These are phyloP conservation scores for Naja naja DNA, from an alignment of 2,113 vertebrate genomes.

Conservation along the genomic window DNA sequence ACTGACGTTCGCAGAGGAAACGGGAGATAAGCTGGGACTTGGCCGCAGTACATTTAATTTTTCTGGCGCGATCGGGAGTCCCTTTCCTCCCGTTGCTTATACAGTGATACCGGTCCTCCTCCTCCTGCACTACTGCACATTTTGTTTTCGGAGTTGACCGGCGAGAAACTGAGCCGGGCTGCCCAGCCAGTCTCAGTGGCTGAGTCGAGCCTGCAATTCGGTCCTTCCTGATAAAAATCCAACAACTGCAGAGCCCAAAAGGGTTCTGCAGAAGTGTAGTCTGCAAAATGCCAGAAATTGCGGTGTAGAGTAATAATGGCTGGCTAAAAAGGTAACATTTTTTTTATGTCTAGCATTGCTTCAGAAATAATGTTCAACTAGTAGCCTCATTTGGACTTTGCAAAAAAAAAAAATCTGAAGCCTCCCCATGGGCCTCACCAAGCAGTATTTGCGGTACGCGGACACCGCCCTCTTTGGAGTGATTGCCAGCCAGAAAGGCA, in stretches of 20 bases:
- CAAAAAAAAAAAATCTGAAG: neutral
- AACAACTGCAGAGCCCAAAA: neutral
- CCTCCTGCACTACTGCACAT: neutral
- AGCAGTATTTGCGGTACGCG: constrained; percentile 90
- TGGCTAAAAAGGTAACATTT: neutral
- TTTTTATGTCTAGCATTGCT: neutral
- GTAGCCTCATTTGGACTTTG: neutral
- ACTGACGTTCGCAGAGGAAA: neutral
- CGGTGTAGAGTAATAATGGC: neutral
- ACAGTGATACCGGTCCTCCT: neutral
- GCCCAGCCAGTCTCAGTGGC: neutral
- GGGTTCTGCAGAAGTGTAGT: neutral
- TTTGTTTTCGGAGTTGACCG: neutral
- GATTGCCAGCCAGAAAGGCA: constrained; percentile 85
- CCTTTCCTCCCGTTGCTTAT: neutral
- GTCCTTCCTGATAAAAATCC: neutral
- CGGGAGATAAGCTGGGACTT: neutral
- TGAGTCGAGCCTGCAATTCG: neutral
- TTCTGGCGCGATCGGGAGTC: neutral
- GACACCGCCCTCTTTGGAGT: constrained; percentile 86
- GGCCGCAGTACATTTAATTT: neutral
- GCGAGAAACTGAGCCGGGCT: neutral
- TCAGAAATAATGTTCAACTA: neutral
- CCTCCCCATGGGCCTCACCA: constrained; percentile 86
- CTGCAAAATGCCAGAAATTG: neutral